phyloP scores from a whole-genome alignment of 2,113 vertebrate genomes.

The Galeopterus variegatus region DNA sequence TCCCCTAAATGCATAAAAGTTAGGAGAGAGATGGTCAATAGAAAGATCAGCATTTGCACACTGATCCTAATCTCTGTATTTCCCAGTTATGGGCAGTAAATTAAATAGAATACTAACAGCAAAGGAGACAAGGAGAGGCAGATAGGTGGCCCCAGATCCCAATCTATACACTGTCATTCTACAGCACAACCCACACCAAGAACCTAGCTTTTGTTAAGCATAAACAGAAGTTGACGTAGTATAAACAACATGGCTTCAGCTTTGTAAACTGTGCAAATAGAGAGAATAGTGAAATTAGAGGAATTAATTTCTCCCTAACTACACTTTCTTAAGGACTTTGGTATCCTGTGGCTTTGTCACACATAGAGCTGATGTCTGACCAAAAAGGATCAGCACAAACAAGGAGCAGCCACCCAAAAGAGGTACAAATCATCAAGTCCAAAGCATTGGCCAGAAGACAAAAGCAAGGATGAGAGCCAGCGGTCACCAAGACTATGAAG shows the following conservation, averaged over 20 bases:
- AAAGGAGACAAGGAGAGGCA: neutral
- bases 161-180: slow-evolving; percentile 41
- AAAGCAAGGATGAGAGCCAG: slow-evolving; percentile 55
- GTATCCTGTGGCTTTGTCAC: neutral
- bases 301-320: slow-evolving; percentile 63
- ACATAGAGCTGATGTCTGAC: neutral
- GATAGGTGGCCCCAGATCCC: neutral
- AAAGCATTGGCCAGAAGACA: slow-evolving; percentile 33
- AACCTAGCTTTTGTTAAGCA: slow-evolving; percentile 8
- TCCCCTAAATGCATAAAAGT: neutral
- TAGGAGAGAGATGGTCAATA: neutral
- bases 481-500: neutral
- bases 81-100: slow-evolving; percentile 5
- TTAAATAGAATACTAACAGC: slow-evolving; percentile 13
- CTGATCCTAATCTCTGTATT: neutral
- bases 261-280: slow-evolving; percentile 39
- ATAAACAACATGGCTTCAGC: slow-evolving; percentile 6
- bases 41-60: slow-evolving; percentile 43
- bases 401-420: neutral
- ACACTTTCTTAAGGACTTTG: slow-evolving; percentile 11
- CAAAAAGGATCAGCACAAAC: slow-evolving; percentile 46
- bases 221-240: slow-evolving; percentile 2
- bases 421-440: slow-evolving; percentile 38
- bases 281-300: neutral
- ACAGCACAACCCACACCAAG: neutral